Percentiles rank a stretch among this genome's conserved stretches.
Evolutionary conservation across 2,797 vertebrate species (phyloP).

Genomic region (Eptatretus atami): DNA sequence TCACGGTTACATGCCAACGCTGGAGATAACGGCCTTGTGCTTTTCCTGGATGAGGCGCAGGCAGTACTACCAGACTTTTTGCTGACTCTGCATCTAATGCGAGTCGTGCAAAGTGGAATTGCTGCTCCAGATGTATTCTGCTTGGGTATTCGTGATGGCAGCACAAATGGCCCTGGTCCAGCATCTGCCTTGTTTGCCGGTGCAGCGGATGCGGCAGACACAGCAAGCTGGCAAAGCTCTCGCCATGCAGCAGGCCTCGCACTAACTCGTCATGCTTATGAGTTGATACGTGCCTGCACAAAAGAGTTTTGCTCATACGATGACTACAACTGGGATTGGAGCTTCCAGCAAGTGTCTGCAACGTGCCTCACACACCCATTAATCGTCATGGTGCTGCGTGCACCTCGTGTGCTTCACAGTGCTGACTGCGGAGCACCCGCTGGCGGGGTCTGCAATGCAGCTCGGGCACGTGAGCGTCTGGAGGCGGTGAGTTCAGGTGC

Average conservation of each 20-base stretch:
- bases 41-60: constrained; percentile 32
- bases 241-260: constrained; percentile 28
- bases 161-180: constrained; percentile 13
- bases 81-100: constrained; percentile 17
- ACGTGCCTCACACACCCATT: constrained; percentile 24
- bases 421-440: constrained; percentile 28
- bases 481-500: constrained; percentile 11
- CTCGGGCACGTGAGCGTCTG: constrained; percentile 14
- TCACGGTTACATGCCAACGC: constrained; percentile 19
- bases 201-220: constrained; percentile 15
- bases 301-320: constrained; percentile 27
- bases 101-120: constrained; percentile 13
- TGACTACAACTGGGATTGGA: constrained; percentile 48
- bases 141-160: constrained; percentile 19
- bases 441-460: constrained; percentile 18
- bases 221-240: constrained; percentile 23
- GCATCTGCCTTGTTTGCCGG: constrained; percentile 15
- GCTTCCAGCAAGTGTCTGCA: constrained; percentile 25
- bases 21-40: constrained; percentile 17
- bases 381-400: constrained; percentile 18
- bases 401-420: constrained; percentile 24
- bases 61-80: constrained; percentile 28
- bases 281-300: constrained; percentile 30
- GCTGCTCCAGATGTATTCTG: constrained; percentile 25
- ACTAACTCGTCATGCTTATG: constrained; percentile 23